Conservation (phyloP, 2,888 invertebrate genomes). For the Torymus aiolomorphi region DNA sequence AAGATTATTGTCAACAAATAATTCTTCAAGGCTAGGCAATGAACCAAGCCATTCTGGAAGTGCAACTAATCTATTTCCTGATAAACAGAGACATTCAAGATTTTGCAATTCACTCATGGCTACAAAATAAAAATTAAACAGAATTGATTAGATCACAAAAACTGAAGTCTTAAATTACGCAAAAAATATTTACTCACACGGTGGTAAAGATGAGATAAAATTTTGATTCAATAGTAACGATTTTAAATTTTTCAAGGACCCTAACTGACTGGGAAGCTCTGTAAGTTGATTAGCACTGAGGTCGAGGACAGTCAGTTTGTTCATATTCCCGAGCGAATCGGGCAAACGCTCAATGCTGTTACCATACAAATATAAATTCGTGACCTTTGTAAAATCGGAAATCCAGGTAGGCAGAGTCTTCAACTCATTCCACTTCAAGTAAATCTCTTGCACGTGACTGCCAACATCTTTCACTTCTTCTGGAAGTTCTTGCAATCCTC, state of each 20-base stretch:
- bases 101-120: conserved; percentile 65
- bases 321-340: conserved; percentile 64
- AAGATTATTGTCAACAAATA: conserved; percentile 67
- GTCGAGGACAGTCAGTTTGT: conserved; percentile 67
- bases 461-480: conserved; percentile 68
- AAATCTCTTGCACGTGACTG: conserved; percentile 71
- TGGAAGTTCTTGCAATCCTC: conserved; percentile 70
- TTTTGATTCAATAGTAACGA: conserved; percentile 66
- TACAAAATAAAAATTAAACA: conserved; percentile 48
- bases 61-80: conserved; percentile 66
- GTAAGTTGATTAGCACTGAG: conserved; percentile 67
- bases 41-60: conserved; percentile 71
- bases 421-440: conserved; percentile 73
- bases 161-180: conserved; percentile 17
- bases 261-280: conserved; percentile 63
- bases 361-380: conserved; percentile 70
- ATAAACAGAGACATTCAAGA: conserved; percentile 66
- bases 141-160: background rate
- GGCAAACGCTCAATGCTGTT: conserved; percentile 68
- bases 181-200: conserved; percentile 62
- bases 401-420: conserved; percentile 69
- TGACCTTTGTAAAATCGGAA: conserved; percentile 67
- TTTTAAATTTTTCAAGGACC: conserved; percentile 64
- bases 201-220: conserved; percentile 64
- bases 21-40: conserved; percentile 66